These are phyloP conservation scores for Sphecodes monilicornis DNA, from an alignment of 2,888 invertebrate species.

Conservation along the genomic window DNA sequence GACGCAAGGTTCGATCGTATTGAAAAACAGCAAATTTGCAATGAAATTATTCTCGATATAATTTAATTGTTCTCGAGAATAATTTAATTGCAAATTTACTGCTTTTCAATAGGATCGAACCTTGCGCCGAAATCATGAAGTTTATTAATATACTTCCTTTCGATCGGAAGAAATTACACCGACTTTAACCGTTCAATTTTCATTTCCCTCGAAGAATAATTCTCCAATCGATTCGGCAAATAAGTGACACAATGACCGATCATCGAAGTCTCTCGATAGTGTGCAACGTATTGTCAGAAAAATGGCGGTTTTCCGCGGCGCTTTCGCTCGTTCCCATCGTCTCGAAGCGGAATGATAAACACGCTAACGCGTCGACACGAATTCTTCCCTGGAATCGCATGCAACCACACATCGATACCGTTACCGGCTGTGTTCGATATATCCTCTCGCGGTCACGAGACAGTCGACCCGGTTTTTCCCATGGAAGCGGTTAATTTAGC, in stretches of 20 bases:
- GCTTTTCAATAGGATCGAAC: too few relatives aligned
- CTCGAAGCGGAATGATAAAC: background rate
- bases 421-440: slow-evolving; percentile 9
- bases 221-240: background rate
- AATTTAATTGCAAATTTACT: too few relatives aligned
- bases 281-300: background rate
- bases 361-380: slow-evolving; percentile 11
- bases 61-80: too few relatives aligned
- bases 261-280: background rate
- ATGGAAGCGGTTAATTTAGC: slow-evolving; percentile 25
- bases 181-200: too few relatives aligned
- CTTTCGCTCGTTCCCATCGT: slow-evolving; percentile 29
- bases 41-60: too few relatives aligned
- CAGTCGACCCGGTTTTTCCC: slow-evolving; percentile 16
- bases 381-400: background rate
- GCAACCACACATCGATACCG: slow-evolving; percentile 22
- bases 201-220: background rate
- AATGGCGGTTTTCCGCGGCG: background rate
- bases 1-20: too few relatives aligned
- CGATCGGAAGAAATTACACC: too few relatives aligned
- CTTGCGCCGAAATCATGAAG: too few relatives aligned
- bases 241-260: background rate
- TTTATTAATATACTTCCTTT: too few relatives aligned
- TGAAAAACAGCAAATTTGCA: too few relatives aligned
- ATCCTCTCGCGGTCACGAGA: background rate